phyloP scores from a whole-genome alignment of 2,113 vertebrate species.

The Nannospalax galili region DNA sequence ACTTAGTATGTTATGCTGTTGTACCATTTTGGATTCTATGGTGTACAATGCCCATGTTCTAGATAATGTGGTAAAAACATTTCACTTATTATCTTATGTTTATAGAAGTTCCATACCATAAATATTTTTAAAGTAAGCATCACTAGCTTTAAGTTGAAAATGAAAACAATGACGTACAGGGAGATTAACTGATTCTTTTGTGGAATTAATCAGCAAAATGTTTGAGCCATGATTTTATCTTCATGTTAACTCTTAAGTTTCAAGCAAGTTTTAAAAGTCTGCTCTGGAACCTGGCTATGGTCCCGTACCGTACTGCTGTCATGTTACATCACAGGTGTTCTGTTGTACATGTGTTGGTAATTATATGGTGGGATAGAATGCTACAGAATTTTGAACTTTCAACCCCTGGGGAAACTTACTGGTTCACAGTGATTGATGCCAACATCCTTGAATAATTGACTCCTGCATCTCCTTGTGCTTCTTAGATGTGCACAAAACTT shows the following conservation, averaged over 20 bases:
- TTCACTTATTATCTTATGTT: neutral
- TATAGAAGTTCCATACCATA: too few relatives aligned
- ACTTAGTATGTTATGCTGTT: neutral
- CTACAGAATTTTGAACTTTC: neutral
- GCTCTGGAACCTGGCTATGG: neutral
- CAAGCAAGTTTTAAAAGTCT: neutral
- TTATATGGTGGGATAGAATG: neutral
- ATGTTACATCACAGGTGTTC: neutral
- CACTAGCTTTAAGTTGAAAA: neutral
- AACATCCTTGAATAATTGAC: neutral
- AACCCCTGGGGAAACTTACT: neutral
- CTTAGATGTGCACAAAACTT: neutral
- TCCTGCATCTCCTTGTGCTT: neutral
- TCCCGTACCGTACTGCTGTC: neutral
- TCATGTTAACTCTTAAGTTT: neutral
- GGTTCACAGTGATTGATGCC: neutral
- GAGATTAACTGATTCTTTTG: neutral
- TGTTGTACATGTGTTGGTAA: neutral
- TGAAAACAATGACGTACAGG: neutral
- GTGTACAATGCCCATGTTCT: neutral
- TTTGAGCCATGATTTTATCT: neutral
- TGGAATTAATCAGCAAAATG: neutral
- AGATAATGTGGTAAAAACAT: neutral
- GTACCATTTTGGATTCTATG: neutral
- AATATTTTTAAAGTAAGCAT: neutral